Evolutionary conservation across 2,797 vertebrate species (phyloP).

Genomic region (Onychomys arenicola): DNA sequence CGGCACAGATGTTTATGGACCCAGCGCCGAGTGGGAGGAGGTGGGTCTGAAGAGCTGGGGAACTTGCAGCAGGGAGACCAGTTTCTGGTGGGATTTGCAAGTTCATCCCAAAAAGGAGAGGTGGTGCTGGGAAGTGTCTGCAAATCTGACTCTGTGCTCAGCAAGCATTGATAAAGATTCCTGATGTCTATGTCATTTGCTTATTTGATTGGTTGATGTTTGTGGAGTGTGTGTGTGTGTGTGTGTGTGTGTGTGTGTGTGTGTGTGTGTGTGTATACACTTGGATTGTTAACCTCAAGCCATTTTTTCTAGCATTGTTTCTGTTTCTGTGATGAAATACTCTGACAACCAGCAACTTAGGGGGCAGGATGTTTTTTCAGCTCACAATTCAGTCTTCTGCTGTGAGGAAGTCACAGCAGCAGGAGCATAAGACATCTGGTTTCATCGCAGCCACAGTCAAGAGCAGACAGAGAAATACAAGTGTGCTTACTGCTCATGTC

Average conservation of each 20-base stretch:
- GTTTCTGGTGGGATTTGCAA: neutral
- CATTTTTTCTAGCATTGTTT: neutral
- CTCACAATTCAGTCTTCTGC: neutral
- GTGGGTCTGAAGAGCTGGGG: neutral
- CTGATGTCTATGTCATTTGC: neutral
- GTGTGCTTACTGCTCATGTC: neutral
- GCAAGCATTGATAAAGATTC: neutral
- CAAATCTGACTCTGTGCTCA: neutral
- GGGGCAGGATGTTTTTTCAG: neutral
- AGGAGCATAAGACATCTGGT: neutral
- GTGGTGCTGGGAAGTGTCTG: neutral
- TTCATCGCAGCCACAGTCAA: neutral
- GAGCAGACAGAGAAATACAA: too few relatives aligned
- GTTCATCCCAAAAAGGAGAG: slow-evolving; percentile 25
- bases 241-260: too few relatives aligned
- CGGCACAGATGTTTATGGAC: neutral
- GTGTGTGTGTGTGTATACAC: neutral
- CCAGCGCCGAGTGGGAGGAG: neutral
- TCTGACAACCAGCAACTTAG: neutral
- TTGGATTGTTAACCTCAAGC: neutral
- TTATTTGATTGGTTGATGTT: neutral
- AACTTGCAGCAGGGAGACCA: neutral
- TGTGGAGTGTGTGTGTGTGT: neutral
- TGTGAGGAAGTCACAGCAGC: neutral
- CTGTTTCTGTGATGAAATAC: neutral